Evolutionary conservation across 2,888 invertebrate genomes (phyloP), one percentile per base, ranked within the genome.

Genomic region (Himalopsyche kuldschensis): DNA sequence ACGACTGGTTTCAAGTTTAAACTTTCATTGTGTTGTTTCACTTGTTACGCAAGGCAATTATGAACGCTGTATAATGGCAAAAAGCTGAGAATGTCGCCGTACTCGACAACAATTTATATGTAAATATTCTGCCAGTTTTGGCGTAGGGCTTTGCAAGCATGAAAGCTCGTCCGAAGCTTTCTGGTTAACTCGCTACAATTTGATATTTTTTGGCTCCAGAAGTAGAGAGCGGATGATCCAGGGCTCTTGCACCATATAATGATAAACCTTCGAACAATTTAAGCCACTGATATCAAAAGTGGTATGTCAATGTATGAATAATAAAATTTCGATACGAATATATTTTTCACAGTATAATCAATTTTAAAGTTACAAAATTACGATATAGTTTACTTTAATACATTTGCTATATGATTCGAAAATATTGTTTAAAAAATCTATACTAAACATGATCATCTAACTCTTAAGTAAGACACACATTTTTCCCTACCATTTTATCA

Each of bases 1-100:
- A 32, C 75, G 30, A n/a, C n/a, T n/a, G 17, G 31, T 32, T 27
- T 32, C 30, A 75, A 75, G 75, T 75, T 75, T 31, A 27, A 48
- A 27, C 48, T 79, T 31, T 46, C 79, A 48, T 31, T 48, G 79
- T 48, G 55, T 55, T 55, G 24, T 48, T 24, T 11, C 48, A 48
- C 79, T 79, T 79, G 79, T 79, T 79, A 48, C 55, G 79, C 46
- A 79, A 48, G 35, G 75, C 75, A 81, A 81, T 81, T 81, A 81
- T 75, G 76, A 81, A 77, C 30, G 77, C n/a, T 81, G 76, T 76
- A 76, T n/a, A 32, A 32, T 30, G 75, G 75, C 75, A 75, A 75
- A 75, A 75, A 75, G 75, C 47, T 55, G n/a, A 55, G 55, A 55
- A 55, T 55, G n/a, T 48, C 79, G 20, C 24, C 79, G 47, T 30